Base-by-base conservation (phyloP, 64 coral and sea anemone genomes). In the Porites lutea region DNA sequence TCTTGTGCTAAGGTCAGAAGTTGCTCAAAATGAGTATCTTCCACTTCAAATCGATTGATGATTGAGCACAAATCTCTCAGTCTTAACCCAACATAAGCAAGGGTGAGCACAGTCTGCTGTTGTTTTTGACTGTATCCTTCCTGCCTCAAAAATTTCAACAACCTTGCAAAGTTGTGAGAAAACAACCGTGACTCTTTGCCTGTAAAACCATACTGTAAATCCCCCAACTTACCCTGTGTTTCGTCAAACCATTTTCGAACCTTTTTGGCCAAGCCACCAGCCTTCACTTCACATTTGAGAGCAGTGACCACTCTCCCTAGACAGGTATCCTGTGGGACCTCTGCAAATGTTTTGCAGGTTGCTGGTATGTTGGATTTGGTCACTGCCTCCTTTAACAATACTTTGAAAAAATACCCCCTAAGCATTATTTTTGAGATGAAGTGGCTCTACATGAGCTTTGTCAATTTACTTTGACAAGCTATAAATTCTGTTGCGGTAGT, bases 181-280 rank as follows among this genome's bases (percentile, higher is more conserved):
- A 92, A 83, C 18, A 69, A 69, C 53, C 2, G 53, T 55, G 51
- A 84, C 19, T 88, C 62, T 44, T 94, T 94, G 37, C 93, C 93
- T 2, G 93, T 95, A 68, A 95, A 95, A 66, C 93, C 79, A 79
- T 95, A 95, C n/a, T 81, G 55, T 13, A 95, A 66, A 82, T 90
- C 83, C 49, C 75, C 79, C 18, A 65, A 75, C 63, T 78, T 90
- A 20, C 87, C 87, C 65, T 90, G 79, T 50, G 93, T 95, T 20
- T 94, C 86, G 46, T 94, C 76, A 88, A 75, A 94, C 92, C 92
- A 93, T 72, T 88, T 82, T 43, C 47, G 72, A 46, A 93, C 92
- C 47, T 89, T 93, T 83, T 45, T 72, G 8, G 86, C 52, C 23
- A 93, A 46, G 22, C 76, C 64, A 48, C 82, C 88, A 52, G 77